Percentiles rank a stretch among this genome's conserved stretches.
phyloP scores from a whole-genome alignment of 2,113 vertebrate species.

The Etheostoma cragini region DNA sequence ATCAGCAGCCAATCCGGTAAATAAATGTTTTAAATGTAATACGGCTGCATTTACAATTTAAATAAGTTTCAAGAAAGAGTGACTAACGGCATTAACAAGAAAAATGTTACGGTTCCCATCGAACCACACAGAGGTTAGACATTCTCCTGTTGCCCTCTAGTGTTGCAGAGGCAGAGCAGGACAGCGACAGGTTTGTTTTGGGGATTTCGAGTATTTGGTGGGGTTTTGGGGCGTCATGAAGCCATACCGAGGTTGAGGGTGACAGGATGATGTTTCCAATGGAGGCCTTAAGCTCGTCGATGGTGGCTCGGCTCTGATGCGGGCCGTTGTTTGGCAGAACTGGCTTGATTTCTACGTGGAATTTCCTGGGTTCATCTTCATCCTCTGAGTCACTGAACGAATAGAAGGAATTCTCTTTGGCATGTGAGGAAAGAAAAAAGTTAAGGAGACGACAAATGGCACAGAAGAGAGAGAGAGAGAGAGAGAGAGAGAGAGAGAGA shows the following conservation, averaged over 20 bases:
- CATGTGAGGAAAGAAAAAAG: slow-evolving; percentile 85
- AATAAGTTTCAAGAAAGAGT: slow-evolving; percentile 33
- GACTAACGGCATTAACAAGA: slow-evolving; percentile 8
- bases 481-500: background rate
- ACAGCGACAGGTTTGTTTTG: slow-evolving; percentile 34
- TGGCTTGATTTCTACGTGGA: slow-evolving; percentile 97
- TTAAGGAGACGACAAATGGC: slow-evolving; percentile 82
- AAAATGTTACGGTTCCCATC: background rate
- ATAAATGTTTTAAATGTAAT: slow-evolving; percentile 19
- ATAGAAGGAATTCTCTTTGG: slow-evolving; percentile 97
- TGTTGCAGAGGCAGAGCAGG: slow-evolving; percentile 50
- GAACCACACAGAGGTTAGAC: background rate
- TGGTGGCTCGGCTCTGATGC: slow-evolving; percentile 89
- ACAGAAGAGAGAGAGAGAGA: background rate
- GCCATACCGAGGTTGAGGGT: slow-evolving; percentile 88
- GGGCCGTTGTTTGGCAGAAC: slow-evolving; percentile 90
- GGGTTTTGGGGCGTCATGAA: rapidly evolving
- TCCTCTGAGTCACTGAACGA: slow-evolving; percentile 96
- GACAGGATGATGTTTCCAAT: slow-evolving; percentile 96
- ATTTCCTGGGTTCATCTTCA: slow-evolving; percentile 94
- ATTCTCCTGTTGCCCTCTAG: slow-evolving; percentile 80
- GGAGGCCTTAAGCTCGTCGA: slow-evolving; percentile 96
- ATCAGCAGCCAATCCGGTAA: slow-evolving; percentile 24
- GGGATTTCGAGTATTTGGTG: background rate
- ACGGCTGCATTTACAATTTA: slow-evolving; percentile 10